Percentiles rank a stretch among this genome's conserved stretches.
These are phyloP conservation scores for Andrena minutula DNA, from an alignment of 2,888 invertebrate species.

Conservation along the genomic window DNA sequence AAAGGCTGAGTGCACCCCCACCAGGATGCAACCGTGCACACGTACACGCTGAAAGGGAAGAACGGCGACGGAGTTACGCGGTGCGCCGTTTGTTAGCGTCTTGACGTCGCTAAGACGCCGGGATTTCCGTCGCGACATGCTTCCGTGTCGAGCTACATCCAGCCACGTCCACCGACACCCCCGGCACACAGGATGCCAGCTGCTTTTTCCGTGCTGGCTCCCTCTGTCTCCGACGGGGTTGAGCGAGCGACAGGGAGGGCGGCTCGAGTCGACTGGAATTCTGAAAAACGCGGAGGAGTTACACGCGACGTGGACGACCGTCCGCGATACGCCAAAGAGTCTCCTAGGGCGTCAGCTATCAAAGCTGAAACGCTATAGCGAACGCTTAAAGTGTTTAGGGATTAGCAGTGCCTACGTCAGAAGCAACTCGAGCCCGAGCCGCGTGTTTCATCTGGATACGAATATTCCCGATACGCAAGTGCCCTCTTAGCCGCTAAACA, in stretches of 20 bases:
- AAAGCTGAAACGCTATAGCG: no score
- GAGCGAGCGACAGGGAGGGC: neutral
- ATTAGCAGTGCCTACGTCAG: no score
- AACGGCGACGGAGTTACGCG: conserved; percentile 45
- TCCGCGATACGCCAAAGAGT: neutral
- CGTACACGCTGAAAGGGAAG: neutral
- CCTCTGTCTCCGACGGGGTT: neutral
- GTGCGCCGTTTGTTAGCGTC: conserved; percentile 76
- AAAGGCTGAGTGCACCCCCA: conserved; percentile 22
- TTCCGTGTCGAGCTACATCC: conserved; percentile 70
- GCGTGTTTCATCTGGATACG: no score
- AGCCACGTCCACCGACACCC: conserved; percentile 10
- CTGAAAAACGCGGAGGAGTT: conserved; percentile 4
- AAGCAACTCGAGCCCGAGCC: no score
- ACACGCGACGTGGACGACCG: neutral
- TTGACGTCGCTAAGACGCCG: conserved; percentile 76
- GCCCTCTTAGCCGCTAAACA: conserved; percentile 50
- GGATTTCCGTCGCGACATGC: conserved; percentile 79
- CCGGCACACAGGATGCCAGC: neutral
- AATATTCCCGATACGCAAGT: neutral
- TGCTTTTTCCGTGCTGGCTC: conserved; percentile 13
- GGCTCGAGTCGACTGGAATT: neutral
- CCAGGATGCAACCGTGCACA: neutral
- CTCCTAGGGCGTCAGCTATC: neutral
- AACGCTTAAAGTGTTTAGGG: no score